phyloP scores from a whole-genome alignment of 2,797 vertebrate species.

The Prunella strophiata region DNA sequence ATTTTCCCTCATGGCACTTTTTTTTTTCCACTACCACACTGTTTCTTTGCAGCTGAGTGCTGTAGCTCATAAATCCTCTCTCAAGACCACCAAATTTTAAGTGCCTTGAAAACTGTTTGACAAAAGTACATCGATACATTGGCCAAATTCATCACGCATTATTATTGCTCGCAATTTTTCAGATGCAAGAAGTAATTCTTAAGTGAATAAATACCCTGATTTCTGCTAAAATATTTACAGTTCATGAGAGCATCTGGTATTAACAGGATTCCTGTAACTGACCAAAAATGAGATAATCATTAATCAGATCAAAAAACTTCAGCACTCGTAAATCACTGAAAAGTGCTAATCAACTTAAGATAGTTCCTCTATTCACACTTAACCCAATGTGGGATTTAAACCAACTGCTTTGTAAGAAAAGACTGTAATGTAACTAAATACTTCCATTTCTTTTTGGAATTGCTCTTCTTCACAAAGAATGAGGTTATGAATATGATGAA shows the following conservation, averaged over 20 bases:
- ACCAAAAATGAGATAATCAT: background rate
- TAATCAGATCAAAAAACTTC: background rate
- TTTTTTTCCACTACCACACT: background rate
- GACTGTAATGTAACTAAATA: background rate
- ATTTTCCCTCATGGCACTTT: background rate
- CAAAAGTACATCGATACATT: background rate
- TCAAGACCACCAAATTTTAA: background rate
- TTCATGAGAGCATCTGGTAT: background rate
- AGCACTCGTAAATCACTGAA: background rate
- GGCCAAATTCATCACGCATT: background rate
- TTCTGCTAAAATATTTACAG: background rate
- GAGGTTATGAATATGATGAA: background rate
- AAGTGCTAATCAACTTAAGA: background rate
- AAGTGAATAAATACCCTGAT: background rate
- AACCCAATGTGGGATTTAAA: background rate
- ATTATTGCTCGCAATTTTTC: background rate
- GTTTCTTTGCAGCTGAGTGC: background rate
- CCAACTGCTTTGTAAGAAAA: background rate
- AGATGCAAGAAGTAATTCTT: background rate
- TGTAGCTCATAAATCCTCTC: background rate
- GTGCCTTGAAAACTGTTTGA: background rate
- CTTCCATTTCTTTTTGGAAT: background rate
- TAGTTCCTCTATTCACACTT: background rate
- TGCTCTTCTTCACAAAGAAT: background rate
- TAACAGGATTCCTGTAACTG: background rate